phyloP scores from a whole-genome alignment of 1,140 invertebrate species.

The Ostrea denselamellosa region DNA sequence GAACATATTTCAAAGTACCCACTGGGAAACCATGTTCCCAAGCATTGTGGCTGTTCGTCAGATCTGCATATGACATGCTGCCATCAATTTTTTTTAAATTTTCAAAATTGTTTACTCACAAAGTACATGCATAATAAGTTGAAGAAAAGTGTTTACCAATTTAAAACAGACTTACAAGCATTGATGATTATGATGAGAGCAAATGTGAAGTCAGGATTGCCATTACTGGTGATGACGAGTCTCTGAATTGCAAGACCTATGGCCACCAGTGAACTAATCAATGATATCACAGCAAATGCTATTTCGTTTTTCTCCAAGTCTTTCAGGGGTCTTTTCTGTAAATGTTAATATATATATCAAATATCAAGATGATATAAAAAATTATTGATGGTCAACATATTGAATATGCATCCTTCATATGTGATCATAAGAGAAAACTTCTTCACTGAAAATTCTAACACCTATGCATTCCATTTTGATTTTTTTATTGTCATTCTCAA shows the following conservation, averaged over 20 bases:
- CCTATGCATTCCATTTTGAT: too few relatives aligned
- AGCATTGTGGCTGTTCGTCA: too few relatives aligned
- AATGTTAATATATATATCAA: constrained; percentile 24
- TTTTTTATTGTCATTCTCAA: too few relatives aligned
- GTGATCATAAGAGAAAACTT: too few relatives aligned
- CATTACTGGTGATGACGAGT: constrained; percentile 52
- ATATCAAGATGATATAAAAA: background rate
- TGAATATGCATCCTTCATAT: too few relatives aligned
- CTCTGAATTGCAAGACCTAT: constrained; percentile 63
- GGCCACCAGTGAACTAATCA: constrained; percentile 55
- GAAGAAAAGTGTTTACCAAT: background rate
- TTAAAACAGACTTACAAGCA: constrained; percentile 56
- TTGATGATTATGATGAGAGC: constrained; percentile 67
- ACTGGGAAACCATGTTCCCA: too few relatives aligned
- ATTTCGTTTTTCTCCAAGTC: constrained; percentile 64
- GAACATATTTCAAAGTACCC: too few relatives aligned
- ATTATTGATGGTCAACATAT: too few relatives aligned
- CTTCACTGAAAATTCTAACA: too few relatives aligned
- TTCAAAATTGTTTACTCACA: background rate
- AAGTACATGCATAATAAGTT: background rate
- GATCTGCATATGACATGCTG: too few relatives aligned
- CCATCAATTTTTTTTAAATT: too few relatives aligned
- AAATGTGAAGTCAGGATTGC: constrained; percentile 68
- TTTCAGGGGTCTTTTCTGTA: constrained; percentile 59
- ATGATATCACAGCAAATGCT: constrained; percentile 59